A percentile compares a stretch with the other conserved stretches of the same genome.
Evolutionary conservation across 2,888 invertebrate genomes (phyloP).

Genomic region (Apeira syringaria): DNA sequence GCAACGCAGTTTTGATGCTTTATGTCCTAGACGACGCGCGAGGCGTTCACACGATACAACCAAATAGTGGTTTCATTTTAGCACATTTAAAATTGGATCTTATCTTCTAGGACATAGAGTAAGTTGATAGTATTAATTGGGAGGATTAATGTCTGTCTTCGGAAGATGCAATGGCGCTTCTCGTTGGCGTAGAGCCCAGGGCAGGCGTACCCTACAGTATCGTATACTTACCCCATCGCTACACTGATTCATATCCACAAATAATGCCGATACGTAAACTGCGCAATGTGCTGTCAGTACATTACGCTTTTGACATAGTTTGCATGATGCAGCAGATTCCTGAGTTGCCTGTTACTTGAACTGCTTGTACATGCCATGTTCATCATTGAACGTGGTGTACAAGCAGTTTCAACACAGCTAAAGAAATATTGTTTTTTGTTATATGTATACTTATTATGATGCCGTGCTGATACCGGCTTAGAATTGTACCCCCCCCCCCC

Average conservation of each 20-base stretch:
- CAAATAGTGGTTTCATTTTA: conserved; percentile 35
- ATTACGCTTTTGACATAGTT: conserved; percentile 37
- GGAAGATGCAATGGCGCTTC: conserved; percentile 74
- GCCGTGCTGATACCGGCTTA: no score
- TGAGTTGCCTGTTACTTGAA: no score
- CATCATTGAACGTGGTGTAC: no score
- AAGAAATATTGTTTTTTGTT: no score
- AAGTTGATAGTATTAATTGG: conserved; percentile 34
- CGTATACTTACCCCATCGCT: conserved; percentile 58
- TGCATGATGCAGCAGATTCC: conserved; percentile 37
- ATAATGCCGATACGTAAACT: conserved; percentile 54
- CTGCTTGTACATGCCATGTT: no score
- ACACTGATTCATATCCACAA: conserved; percentile 57
- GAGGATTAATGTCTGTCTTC: conserved; percentile 45
- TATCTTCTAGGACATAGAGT: conserved; percentile 39
- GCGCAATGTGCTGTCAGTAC: conserved; percentile 52
- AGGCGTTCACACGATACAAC: conserved; percentile 66
- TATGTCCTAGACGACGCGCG: conserved; percentile 70
- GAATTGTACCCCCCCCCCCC: no score
- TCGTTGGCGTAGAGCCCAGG: conserved; percentile 73
- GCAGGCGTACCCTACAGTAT: conserved; percentile 57
- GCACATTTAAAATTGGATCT: conserved; percentile 42
- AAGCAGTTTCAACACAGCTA: no score
- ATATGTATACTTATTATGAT: no score
- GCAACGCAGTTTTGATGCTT: conserved; percentile 70